Evolutionary conservation across 2,797 vertebrate species (phyloP), one percentile per base, ranked within the genome.

Genomic region (Varecia variegata): DNA sequence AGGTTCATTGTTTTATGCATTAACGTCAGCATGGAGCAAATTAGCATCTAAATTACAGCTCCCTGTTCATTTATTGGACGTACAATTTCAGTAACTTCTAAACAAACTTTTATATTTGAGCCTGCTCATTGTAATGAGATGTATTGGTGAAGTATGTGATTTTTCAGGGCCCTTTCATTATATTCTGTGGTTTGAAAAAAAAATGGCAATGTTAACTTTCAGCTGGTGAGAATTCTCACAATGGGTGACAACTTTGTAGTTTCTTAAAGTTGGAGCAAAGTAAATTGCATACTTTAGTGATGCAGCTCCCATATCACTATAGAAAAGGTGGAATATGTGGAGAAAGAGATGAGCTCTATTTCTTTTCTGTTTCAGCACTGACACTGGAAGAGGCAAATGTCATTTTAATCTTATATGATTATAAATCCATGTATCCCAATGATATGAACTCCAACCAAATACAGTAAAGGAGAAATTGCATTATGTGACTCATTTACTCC

Each of bases 1-100:
- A 97, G 96, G 98, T 98, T 98, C 98, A 98, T 99, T 99, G 99
- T 99, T 99, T 99, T 98, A 99, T 98, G 99, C 98, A 99, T 99
- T 99, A 98, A 98, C 97, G 76, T 98, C 97, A 76, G 79, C 94
- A 98, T 96, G 98, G 97, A 96, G 97, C 97, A 98, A 98, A 99
- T 99, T 99, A 99, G 98, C 98, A 98, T 98, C 98, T 98, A 99
- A 99, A 99, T 99, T 98, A 98, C 94, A 98, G 97, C 87, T 98
- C 98, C 97, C 93, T 96, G 94, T 98, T 98, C 98, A 98, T 98
- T 98, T 99, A 98, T 98, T 98, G 98, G 98, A 98, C 0, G 6
- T 98, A 98, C 98, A 98, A 98, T 97, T 93, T 98, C 98, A 98
- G 97, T 96, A 98, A 98, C 98, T 98, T 96, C 98, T 98, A 99